These are phyloP conservation scores for Sinohyriopsis cumingii DNA, from an alignment of 2,888 invertebrate genomes.

Conservation along the genomic window DNA sequence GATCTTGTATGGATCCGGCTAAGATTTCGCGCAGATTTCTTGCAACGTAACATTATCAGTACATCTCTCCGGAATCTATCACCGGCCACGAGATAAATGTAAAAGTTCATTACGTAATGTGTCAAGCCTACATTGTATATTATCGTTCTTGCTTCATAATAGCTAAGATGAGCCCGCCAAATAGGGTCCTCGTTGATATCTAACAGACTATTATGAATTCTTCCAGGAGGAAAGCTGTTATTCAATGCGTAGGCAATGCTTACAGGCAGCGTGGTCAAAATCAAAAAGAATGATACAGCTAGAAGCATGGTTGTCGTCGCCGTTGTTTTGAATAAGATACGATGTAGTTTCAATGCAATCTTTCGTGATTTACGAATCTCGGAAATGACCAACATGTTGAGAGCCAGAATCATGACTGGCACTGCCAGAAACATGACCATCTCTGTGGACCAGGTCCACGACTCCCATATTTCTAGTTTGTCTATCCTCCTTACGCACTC, in stretches of 20 bases:
- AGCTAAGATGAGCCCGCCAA: slow-evolving; percentile 61
- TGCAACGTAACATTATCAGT: slow-evolving; percentile 22
- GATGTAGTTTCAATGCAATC: slow-evolving; percentile 44
- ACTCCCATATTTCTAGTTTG: slow-evolving; percentile 49
- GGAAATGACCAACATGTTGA: slow-evolving; percentile 67
- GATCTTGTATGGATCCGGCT: slow-evolving; percentile 18
- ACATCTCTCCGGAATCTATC: slow-evolving; percentile 65
- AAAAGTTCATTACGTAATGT: slow-evolving; percentile 70
- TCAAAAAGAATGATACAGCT: slow-evolving; percentile 67
- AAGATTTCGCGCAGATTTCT: slow-evolving; percentile 14
- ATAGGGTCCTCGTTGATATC: slow-evolving; percentile 47
- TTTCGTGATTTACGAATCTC: slow-evolving; percentile 54
- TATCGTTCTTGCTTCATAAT: slow-evolving; percentile 50
- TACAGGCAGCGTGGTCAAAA: slow-evolving; percentile 69
- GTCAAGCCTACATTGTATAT: slow-evolving; percentile 65
- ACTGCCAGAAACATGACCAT: slow-evolving; percentile 67
- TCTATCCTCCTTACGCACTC: slow-evolving; percentile 44
- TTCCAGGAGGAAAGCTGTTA: slow-evolving; percentile 53
- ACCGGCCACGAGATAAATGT: slow-evolving; percentile 69
- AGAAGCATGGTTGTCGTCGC: slow-evolving; percentile 69
- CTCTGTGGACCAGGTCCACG: slow-evolving; percentile 69
- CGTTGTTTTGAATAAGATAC: slow-evolving; percentile 43
- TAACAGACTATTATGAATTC: slow-evolving; percentile 20
- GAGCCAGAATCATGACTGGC: slow-evolving; percentile 65
- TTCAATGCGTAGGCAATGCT: slow-evolving; percentile 61